phyloP scores from a whole-genome alignment of 2,797 vertebrate species.

The Melanotaenia maccullochi region DNA sequence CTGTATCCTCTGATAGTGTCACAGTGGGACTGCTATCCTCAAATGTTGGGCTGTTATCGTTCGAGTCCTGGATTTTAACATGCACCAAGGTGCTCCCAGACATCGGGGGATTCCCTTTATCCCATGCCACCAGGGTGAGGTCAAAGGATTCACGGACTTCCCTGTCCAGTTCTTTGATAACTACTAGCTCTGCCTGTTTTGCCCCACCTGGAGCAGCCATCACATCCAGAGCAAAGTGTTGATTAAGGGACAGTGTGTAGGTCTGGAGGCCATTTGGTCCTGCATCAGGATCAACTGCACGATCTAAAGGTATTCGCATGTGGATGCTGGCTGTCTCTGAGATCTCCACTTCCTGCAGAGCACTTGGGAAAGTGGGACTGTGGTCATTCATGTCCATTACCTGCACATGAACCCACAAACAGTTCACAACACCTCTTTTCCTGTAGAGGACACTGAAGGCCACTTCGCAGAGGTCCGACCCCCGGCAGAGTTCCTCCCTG shows the following conservation, averaged over 20 bases:
- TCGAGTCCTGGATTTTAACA: constrained; percentile 91
- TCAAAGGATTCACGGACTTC: constrained; percentile 87
- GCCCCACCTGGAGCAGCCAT: constrained; percentile 82
- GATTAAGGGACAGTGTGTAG: constrained; percentile 87
- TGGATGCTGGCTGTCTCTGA: constrained; percentile 87
- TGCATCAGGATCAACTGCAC: constrained; percentile 87
- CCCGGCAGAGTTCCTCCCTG: constrained; percentile 89
- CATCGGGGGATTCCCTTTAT: constrained; percentile 88
- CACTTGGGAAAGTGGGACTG: constrained; percentile 85
- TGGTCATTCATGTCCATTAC: constrained; percentile 93
- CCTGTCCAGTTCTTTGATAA: constrained; percentile 91
- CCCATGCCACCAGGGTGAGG: constrained; percentile 86
- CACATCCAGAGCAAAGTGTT: constrained; percentile 90
- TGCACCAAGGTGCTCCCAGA: constrained; percentile 89
- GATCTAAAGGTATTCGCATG: constrained; percentile 90
- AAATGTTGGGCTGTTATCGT: constrained; percentile 92
- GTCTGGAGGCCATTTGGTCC: constrained; percentile 86
- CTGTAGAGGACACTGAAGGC: constrained; percentile 89
- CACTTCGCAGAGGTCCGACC: constrained; percentile 86
- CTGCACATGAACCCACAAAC: constrained; percentile 89
- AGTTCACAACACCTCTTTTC: constrained; percentile 80
- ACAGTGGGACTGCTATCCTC: constrained; percentile 84
- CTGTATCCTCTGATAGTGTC: constrained; percentile 87
- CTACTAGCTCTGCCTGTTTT: constrained; percentile 87
- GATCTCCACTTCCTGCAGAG: constrained; percentile 90